Conservation (phyloP, 2,113 vertebrate genomes). For the Pomatostomus ruficeps region DNA sequence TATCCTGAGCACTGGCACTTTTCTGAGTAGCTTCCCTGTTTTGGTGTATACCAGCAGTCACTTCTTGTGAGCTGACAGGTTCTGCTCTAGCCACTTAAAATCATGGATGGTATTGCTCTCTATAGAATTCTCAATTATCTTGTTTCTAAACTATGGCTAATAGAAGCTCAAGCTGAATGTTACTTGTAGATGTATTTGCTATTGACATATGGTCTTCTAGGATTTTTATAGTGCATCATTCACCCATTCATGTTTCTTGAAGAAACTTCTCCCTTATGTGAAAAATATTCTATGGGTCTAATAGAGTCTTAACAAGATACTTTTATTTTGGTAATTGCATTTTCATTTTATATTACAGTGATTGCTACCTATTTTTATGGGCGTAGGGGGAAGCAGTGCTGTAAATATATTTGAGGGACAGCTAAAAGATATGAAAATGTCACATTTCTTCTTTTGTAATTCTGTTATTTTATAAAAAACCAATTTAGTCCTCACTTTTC, state of each 20-base stretch:
- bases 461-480: neutral
- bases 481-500: neutral
- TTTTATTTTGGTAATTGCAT: neutral
- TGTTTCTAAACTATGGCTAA: neutral
- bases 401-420: neutral
- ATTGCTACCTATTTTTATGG: neutral
- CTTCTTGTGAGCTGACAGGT: neutral
- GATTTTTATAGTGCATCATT: neutral
- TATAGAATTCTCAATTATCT: neutral
- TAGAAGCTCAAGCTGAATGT: neutral
- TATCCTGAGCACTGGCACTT: neutral
- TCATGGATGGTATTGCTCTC: neutral
- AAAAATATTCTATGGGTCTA: neutral
- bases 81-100: neutral
- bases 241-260: neutral
- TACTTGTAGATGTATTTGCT: neutral
- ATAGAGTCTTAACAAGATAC: neutral
- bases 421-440: neutral
- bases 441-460: neutral
- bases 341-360: neutral
- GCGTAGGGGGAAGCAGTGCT: neutral
- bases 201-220: neutral
- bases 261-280: neutral
- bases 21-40: neutral
- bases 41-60: neutral